Evolutionary conservation across 2,888 invertebrate genomes (phyloP).

Genomic region (Elysia crispata): DNA sequence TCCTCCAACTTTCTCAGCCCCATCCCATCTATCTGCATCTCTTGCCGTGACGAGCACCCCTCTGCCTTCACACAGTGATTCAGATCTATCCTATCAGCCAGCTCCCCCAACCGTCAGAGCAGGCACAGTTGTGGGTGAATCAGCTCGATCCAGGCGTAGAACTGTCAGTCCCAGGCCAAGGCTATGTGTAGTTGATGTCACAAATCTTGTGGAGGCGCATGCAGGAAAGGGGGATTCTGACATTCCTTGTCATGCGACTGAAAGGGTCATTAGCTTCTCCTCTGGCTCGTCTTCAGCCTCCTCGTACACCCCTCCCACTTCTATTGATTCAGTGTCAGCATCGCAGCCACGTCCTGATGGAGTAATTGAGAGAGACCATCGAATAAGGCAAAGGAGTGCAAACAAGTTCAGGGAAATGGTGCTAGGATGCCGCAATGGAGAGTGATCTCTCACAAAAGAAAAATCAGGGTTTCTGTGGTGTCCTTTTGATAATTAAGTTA

Average conservation of each 20-base stretch:
- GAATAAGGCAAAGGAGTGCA: slow-evolving; percentile 30
- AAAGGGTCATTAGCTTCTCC: background rate
- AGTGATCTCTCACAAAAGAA: background rate
- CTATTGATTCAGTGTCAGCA: background rate
- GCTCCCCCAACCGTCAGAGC: no score
- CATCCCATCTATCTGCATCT: no score
- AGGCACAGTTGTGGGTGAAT: no score
- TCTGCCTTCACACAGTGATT: no score
- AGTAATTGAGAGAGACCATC: background rate
- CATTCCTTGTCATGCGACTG: background rate
- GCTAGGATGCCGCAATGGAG: slow-evolving; percentile 44
- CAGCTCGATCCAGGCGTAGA: slow-evolving; percentile 24
- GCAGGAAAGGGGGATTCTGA: slow-evolving; percentile 5
- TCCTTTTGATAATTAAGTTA: no score
- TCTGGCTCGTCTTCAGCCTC: background rate
- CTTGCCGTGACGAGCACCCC: no score
- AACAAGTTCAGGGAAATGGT: slow-evolving; percentile 48
- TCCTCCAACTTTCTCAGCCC: no score
- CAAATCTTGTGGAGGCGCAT: slow-evolving; percentile 31
- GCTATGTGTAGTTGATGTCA: slow-evolving; percentile 37
- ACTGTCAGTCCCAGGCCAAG: slow-evolving; percentile 38
- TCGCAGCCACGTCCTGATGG: background rate
- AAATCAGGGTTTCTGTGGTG: no score
- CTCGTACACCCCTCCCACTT: background rate
- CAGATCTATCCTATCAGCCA: no score